A percentile compares a stretch with the other conserved stretches of the same genome.
Evolutionary conservation across 1,140 invertebrate genomes (phyloP).

Genomic region (Drosophila lacteicornis): DNA sequence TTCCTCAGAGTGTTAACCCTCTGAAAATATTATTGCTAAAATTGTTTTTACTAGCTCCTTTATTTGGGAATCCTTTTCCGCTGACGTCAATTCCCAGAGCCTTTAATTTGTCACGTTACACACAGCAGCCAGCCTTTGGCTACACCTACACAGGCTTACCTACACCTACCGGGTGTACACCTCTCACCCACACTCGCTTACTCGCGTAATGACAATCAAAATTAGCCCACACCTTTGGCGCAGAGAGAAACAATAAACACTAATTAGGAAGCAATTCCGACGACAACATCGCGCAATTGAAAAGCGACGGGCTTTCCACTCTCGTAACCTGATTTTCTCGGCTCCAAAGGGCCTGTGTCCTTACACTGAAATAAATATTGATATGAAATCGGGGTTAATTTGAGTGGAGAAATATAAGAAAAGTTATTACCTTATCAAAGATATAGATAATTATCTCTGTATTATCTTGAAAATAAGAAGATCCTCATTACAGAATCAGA

Average conservation of each 20-base stretch:
- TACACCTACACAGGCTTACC: slow-evolving; percentile 15
- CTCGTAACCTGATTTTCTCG: slow-evolving; percentile 51
- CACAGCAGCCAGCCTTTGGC: slow-evolving; percentile 13
- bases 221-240: slow-evolving; percentile 49
- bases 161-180: neutral
- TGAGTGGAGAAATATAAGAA: no score
- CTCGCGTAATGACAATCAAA: slow-evolving; percentile 23
- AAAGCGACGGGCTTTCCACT: slow-evolving; percentile 32
- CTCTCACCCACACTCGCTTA: slow-evolving; percentile 1
- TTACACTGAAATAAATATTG: slow-evolving; percentile 4
- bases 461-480: no score
- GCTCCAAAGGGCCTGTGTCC: slow-evolving; percentile 11
- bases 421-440: no score
- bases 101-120: slow-evolving; percentile 2
- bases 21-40: neutral
- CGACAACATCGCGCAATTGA: slow-evolving; percentile 43
- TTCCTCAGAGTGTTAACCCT: no score
- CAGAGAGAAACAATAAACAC: slow-evolving; percentile 65
- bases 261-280: slow-evolving; percentile 68
- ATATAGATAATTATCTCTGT: no score
- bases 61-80: neutral
- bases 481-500: no score
- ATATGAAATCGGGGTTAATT: no score
- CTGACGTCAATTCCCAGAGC: slow-evolving; percentile 6
- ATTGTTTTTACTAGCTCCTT: neutral